phyloP scores from a whole-genome alignment of 92 coral and sea anemone species.

The Phenganax marumi region DNA sequence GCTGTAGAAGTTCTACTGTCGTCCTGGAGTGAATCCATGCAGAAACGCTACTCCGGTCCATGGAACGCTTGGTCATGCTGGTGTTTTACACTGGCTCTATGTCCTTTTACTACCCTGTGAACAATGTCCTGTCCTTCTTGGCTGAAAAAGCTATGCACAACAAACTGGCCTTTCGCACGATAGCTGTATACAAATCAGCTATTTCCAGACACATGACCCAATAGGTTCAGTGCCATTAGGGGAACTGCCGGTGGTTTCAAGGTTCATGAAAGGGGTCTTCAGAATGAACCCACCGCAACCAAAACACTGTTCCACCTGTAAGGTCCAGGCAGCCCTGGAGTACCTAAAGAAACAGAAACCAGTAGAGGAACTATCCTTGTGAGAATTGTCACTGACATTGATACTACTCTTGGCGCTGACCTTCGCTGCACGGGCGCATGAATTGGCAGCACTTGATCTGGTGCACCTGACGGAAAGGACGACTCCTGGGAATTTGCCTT shows the following conservation, averaged over 20 bases:
- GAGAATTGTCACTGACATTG: slow-evolving; percentile 33
- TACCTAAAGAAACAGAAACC: slow-evolving; percentile 38
- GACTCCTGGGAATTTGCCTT: slow-evolving; percentile 41
- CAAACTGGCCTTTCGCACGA: slow-evolving; percentile 41
- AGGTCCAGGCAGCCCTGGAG: slow-evolving; percentile 14
- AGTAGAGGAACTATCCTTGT: slow-evolving; percentile 7
- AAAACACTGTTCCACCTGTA: slow-evolving; percentile 43
- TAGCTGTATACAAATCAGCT: slow-evolving; percentile 41
- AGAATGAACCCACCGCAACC: slow-evolving; percentile 46
- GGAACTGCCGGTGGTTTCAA: slow-evolving; percentile 44
- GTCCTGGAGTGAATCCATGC: slow-evolving; percentile 47
- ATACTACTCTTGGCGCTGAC: slow-evolving; percentile 45
- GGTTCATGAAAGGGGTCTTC: slow-evolving; percentile 49
- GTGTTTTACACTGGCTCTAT: slow-evolving; percentile 43
- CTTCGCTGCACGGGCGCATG: slow-evolving; percentile 45
- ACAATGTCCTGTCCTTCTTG: slow-evolving; percentile 42
- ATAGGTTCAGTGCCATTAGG: slow-evolving; percentile 32
- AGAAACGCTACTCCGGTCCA: slow-evolving; percentile 47
- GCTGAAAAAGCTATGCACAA: slow-evolving; percentile 10
- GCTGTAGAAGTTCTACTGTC: slow-evolving; percentile 35
- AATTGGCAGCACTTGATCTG: no score
- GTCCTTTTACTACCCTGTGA: slow-evolving; percentile 52
- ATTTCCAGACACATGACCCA: slow-evolving; percentile 50
- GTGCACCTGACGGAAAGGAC: slow-evolving; percentile 24
- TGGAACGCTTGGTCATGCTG: slow-evolving; percentile 54